phyloP scores from a whole-genome alignment of 2,113 vertebrate species.

The Halcyon malimbica region DNA sequence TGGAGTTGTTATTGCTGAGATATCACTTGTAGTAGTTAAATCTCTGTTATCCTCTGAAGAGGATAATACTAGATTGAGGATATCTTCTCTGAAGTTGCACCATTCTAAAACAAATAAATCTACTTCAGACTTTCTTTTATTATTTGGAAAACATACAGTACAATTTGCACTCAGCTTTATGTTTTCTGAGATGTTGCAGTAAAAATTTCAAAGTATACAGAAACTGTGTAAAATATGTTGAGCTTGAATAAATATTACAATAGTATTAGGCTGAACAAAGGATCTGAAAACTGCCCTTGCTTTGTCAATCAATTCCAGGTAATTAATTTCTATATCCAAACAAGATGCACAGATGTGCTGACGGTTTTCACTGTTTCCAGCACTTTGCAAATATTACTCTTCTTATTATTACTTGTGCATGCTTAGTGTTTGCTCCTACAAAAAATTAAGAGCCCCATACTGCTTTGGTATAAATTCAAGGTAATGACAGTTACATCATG shows the following conservation, averaged over 20 bases:
- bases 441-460: not conserved
- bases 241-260: slow-evolving; percentile 8
- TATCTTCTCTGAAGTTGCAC: not conserved
- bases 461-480: not conserved
- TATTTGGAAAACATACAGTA: slow-evolving; percentile 13
- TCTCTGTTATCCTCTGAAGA: not conserved
- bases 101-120: slow-evolving; percentile 5
- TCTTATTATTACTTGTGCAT: not conserved
- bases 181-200: slow-evolving; percentile 1
- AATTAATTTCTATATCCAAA: slow-evolving; percentile 67
- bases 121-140: slow-evolving; percentile 23
- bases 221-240: not conserved
- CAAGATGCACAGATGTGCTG: slow-evolving; percentile 44
- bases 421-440: not conserved
- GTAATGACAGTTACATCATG: not conserved
- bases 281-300: slow-evolving; percentile 16
- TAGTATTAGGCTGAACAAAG: slow-evolving; percentile 4
- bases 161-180: slow-evolving; percentile 2
- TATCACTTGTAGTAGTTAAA: slow-evolving; percentile 5
- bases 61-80: not conserved
- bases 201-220: slow-evolving; percentile 20
- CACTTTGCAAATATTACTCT: slow-evolving; percentile 51
- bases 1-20: slow-evolving; percentile 33
- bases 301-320: slow-evolving; percentile 41
- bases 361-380: slow-evolving; percentile 40